phyloP scores from a whole-genome alignment of 2,113 vertebrate genomes.

The Oreochromis spilurus region DNA sequence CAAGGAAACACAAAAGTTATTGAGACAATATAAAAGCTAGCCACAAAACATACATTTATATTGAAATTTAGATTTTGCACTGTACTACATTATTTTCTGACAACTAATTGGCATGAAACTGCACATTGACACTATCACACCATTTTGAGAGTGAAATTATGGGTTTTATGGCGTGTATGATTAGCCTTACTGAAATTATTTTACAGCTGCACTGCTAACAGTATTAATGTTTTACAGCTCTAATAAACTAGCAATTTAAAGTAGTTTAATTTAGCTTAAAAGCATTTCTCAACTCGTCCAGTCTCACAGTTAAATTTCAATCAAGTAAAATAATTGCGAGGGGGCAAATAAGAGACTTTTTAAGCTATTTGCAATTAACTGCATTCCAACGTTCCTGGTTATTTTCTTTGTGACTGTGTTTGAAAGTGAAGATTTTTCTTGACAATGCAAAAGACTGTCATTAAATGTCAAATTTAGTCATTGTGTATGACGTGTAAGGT shows the following conservation, averaged over 20 bases:
- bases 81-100: not conserved
- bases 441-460: not conserved
- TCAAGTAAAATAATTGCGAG: not conserved
- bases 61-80: not conserved
- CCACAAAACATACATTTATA: not conserved
- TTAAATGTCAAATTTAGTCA: not conserved
- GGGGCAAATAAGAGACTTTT: not conserved
- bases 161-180: not conserved
- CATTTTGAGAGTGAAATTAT: not conserved
- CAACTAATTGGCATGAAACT: not conserved
- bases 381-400: not conserved
- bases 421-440: not conserved
- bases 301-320: not conserved
- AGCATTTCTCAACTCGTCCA: not conserved
- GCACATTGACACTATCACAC: not conserved
- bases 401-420: not conserved
- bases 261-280: not conserved
- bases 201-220: not conserved
- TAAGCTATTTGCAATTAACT: not conserved
- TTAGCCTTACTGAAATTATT: not conserved
- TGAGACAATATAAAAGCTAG: not conserved
- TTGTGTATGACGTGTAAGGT: not conserved
- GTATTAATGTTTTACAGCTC: not conserved
- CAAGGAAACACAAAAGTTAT: not conserved
- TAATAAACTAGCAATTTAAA: not conserved